phyloP scores from a whole-genome alignment of 2,888 invertebrate species.

The Tetrapedia diversipes region DNA sequence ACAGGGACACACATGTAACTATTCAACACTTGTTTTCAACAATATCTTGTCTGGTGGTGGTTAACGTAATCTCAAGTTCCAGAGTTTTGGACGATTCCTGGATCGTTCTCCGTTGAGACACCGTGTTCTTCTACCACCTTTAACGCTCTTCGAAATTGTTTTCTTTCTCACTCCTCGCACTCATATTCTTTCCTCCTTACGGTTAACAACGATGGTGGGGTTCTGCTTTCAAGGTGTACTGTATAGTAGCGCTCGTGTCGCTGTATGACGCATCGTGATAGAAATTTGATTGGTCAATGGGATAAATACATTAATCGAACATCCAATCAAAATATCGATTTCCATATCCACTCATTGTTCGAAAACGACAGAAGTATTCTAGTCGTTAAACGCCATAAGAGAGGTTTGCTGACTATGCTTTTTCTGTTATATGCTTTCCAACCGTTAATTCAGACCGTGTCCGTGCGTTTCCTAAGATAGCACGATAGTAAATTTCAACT shows the following conservation, averaged over 20 bases:
- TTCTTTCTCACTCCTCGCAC: slow-evolving; percentile 55
- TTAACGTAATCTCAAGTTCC: slow-evolving; percentile 14
- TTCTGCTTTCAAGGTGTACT: slow-evolving; percentile 11
- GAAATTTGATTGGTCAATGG: slow-evolving; percentile 26
- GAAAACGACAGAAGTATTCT: too few relatives aligned
- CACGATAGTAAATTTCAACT: not conserved
- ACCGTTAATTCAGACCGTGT: slow-evolving; percentile 25
- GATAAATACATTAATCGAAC: not conserved
- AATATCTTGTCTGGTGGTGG: slow-evolving; percentile 6
- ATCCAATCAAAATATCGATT: slow-evolving; percentile 10
- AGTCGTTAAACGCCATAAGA: not conserved
- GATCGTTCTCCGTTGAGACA: slow-evolving; percentile 52
- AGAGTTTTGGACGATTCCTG: slow-evolving; percentile 31
- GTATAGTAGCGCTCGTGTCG: slow-evolving; percentile 24
- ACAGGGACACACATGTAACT: slow-evolving; percentile 58
- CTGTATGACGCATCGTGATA: slow-evolving; percentile 30
- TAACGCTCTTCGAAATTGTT: slow-evolving; percentile 55
- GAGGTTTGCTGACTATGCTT: not conserved
- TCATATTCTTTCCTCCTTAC: slow-evolving; percentile 53
- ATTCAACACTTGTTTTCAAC: slow-evolving; percentile 42
- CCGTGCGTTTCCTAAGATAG: too few relatives aligned
- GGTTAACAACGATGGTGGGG: slow-evolving; percentile 33
- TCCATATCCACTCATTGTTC: too few relatives aligned
- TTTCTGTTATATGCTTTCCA: too few relatives aligned
- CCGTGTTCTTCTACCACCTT: slow-evolving; percentile 57